Percentiles rank a stretch among this genome's conserved stretches.
These are phyloP conservation scores for Asbolus verrucosus DNA, from an alignment of 1,140 invertebrate genomes.

Conservation along the genomic window DNA sequence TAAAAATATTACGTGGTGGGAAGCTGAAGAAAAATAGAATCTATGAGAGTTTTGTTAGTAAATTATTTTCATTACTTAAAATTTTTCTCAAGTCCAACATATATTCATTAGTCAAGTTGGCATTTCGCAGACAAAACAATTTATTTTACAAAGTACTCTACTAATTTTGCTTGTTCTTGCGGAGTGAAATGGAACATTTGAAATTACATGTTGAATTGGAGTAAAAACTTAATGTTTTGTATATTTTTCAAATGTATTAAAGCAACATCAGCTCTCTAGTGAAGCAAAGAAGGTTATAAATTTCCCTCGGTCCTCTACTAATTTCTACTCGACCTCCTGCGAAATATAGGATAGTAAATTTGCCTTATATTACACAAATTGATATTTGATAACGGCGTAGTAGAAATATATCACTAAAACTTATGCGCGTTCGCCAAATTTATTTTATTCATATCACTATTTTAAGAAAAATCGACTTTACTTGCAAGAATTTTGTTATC, in stretches of 20 bases:
- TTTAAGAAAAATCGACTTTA: constrained; percentile 39
- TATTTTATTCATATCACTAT: constrained; percentile 34
- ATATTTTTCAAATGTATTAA: constrained; percentile 49
- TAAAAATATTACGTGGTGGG: neutral
- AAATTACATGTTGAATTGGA: constrained; percentile 51
- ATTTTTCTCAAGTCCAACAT: constrained; percentile 51
- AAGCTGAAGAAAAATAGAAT: constrained; percentile 24
- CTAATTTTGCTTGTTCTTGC: constrained; percentile 50
- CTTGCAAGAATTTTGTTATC: neutral
- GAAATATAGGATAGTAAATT: constrained; percentile 46
- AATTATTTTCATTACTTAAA: constrained; percentile 46
- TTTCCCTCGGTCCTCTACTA: constrained; percentile 36
- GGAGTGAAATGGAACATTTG: constrained; percentile 44
- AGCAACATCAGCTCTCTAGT: constrained; percentile 30
- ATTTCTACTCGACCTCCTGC: constrained; percentile 37
- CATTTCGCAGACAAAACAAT: constrained; percentile 51
- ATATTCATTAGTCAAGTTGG: constrained; percentile 52
- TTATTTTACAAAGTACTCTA: constrained; percentile 52
- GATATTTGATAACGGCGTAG: constrained; percentile 40
- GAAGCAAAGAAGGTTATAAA: constrained; percentile 42
- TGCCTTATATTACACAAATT: constrained; percentile 41
- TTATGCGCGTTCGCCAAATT: constrained; percentile 32
- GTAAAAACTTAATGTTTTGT: constrained; percentile 50
- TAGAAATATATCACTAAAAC: constrained; percentile 42
- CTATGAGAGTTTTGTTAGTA: constrained; percentile 31